These are phyloP conservation scores for Lepidurus arcticus DNA, from an alignment of 1,140 invertebrate species.

Conservation along the genomic window DNA sequence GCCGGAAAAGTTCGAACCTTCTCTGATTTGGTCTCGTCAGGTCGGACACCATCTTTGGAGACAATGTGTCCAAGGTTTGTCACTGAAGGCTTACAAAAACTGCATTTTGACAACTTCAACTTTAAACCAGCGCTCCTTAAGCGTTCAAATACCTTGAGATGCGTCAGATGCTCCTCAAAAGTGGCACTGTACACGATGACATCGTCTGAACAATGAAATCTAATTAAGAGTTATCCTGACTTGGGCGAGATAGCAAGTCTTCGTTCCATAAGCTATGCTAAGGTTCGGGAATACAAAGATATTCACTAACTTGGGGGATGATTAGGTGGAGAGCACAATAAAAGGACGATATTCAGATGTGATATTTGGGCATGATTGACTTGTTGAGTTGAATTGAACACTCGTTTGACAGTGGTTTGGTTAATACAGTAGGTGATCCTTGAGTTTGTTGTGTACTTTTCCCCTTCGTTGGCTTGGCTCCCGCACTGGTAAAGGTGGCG, in stretches of 20 bases:
- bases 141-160: conserved; percentile 41
- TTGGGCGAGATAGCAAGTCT: neutral
- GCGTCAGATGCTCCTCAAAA: conserved; percentile 42
- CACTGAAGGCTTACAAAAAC: conserved; percentile 39
- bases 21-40: conserved; percentile 36
- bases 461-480: neutral
- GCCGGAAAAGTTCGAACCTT: conserved; percentile 36
- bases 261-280: neutral
- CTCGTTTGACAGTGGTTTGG: neutral
- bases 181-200: conserved; percentile 43
- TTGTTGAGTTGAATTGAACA: conserved; percentile 1
- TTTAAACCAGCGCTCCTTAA: conserved; percentile 35
- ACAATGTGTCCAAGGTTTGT: conserved; percentile 40
- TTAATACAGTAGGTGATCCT: neutral
- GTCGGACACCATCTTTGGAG: conserved; percentile 36
- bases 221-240: neutral
- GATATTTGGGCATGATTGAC: neutral
- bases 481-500: neutral
- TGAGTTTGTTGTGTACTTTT: neutral
- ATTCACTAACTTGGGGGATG: neutral
- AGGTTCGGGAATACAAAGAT: neutral
- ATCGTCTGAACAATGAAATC: too few relatives aligned
- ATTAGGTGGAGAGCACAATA: neutral
- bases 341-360: neutral
- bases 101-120: conserved; percentile 42